These are phyloP conservation scores for Apantesis nais DNA, from an alignment of 2,888 invertebrate species.

Conservation along the genomic window DNA sequence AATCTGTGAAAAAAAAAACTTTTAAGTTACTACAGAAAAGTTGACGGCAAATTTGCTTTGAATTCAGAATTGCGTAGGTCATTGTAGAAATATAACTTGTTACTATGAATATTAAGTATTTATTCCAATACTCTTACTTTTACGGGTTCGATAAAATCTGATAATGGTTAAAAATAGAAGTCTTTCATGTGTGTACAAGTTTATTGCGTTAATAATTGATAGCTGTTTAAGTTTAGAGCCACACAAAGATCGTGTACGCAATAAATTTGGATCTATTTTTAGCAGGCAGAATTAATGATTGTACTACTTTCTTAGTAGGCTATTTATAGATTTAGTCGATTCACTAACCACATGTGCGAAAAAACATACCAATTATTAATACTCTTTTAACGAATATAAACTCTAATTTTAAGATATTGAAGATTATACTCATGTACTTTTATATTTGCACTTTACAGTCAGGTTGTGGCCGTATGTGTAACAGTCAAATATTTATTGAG, in stretches of 20 bases:
- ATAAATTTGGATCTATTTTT: not conserved
- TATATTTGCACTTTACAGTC: not conserved
- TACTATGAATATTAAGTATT: not conserved
- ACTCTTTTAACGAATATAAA: too few relatives aligned
- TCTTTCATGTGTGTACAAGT: not conserved
- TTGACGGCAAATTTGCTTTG: too few relatives aligned
- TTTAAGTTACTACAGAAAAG: too few relatives aligned
- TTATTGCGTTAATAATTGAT: conserved; percentile 1
- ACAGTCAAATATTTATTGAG: not conserved
- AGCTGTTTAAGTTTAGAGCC: not conserved
- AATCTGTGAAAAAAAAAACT: too few relatives aligned
- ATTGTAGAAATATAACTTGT: not conserved
- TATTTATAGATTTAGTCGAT: not conserved
- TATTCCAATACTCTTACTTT: not conserved
- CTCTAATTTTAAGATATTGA: not conserved
- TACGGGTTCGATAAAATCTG: not conserved
- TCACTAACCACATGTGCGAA: not conserved
- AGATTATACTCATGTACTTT: not conserved
- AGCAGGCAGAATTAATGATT: not conserved
- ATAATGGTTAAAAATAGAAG: not conserved
- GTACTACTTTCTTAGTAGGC: not conserved
- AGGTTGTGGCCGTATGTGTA: too few relatives aligned
- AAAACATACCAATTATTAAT: not conserved
- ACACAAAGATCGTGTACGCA: not conserved
- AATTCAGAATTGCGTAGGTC: too few relatives aligned